Evolutionary conservation across 2,888 invertebrate genomes (phyloP), one percentile per base, ranked within the genome.

Genomic region (Crioceris asparagi): DNA sequence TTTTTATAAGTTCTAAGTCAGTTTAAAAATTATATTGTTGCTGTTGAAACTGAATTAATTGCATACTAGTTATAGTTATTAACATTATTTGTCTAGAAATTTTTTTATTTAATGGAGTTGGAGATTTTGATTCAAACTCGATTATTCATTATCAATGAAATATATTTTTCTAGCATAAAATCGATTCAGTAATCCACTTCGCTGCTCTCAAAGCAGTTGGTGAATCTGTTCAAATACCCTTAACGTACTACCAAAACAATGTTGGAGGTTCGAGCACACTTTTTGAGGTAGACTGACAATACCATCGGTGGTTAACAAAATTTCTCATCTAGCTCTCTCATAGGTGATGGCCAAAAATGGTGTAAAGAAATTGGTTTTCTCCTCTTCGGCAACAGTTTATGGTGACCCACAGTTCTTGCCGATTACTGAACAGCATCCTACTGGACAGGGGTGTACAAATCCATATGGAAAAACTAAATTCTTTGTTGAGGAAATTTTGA

Each of bases 131-230:
- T n/a, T n/a, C n/a, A n/a, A n/a, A n/a, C n/a, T n/a, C n/a, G n/a
- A n/a, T n/a, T n/a, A n/a, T n/a, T n/a, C n/a, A n/a, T n/a, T n/a
- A n/a, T n/a, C n/a, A n/a, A n/a, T n/a, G n/a, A n/a, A n/a, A n/a
- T n/a, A n/a, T n/a, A n/a, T n/a, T n/a, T n/a, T 47, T 66, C 70
- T 36, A 91, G 88, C 77, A 88, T 61, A 74, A 77, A 56, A 78
- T 93, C 51, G 75, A 79, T 46, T 80, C 83, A 53, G 91, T 94
- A 26, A 85, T 94, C 51, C 94, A 96, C 67, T 90, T 94, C 69
- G 94, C 94, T 26, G 94, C 92, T 0, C 66, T 93, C 54, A 96
- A 96, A 66, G 86, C 93, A 10, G 93, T 96, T 7, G 91, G 90
- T 1, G 93, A 94, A 68, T 93, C 93, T 0, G 85, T 87, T 41